Base-by-base conservation (phyloP, 2,113 vertebrate genomes). In the Podarcis muralis region DNA sequence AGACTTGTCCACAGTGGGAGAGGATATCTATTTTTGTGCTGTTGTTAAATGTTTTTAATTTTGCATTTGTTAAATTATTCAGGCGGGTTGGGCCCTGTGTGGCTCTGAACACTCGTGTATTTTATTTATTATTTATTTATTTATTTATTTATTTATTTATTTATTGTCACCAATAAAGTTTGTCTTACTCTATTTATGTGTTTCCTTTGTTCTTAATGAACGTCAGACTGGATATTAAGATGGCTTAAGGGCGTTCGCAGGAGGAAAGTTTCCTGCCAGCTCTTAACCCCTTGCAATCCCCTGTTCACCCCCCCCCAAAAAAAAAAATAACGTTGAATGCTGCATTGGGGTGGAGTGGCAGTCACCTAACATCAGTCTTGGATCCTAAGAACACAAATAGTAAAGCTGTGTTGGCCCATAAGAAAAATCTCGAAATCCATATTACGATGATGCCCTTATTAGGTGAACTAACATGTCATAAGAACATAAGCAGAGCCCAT, bases 91-190 rank as follows among this genome's bases (percentile, higher is more conserved):
- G 53, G 79, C 43, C 22, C 65, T 69, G 5, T 12, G n/a, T 69
- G 72, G 25, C 53, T 85, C 7, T 1, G 25, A 37, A 65, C 25
- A 37, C 48, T 53, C 11, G 25, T 66, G 23, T 22, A 23, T 77
- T 27, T 62, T 22, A 27, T 25, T 43, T 25, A 40, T 76, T 18
- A n/a, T n/a, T 25, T 62, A 62, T 62, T 62, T 78, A 1, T 79
- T 75, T 76, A 57, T 81, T 71, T 81, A 87, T 71, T 25, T 62
- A 62, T 62, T 62, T 78, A 1, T 79, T 75, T 76, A 57, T 81
- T 71, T 81, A 87, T 71, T 81, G 57, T 15, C 7, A 25, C 37
- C 18, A 87, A 81, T 87, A 87, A 87, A 87, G 35, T 30, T 81
- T 81, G 57, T 3, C 6, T 79, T 69, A 30, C 57, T 2, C 66